Base-by-base conservation (phyloP, 1,140 invertebrate species). In the Kradibia gibbosae region DNA sequence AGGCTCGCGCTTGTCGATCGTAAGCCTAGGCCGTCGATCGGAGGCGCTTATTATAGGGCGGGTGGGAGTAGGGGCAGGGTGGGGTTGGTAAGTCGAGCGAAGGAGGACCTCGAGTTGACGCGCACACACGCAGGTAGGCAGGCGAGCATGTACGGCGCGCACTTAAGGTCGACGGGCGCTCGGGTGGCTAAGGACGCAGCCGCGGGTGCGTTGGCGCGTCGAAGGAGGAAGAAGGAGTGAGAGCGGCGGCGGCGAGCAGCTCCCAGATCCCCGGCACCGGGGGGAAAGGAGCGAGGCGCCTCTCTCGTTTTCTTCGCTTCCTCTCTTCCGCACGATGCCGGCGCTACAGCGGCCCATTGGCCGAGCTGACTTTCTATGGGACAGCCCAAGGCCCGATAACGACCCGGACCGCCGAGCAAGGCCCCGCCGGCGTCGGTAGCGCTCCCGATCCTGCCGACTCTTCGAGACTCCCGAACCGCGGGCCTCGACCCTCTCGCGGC, bases 351-450 rank as follows among this genome's bases (percentile, higher is more conserved):
- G 28, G 77, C 78, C 53, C 15, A 80, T 80, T 80, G 78, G 78
- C 78, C 62, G 78, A 1, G 31, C 25, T 25, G n/a, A 80, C 78
- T 80, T 80, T 80, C 70, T 78, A 78, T n/a, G 72, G 60, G 34
- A 20, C 15, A 25, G n/a, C 62, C 34, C 70, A 50, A 72, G 70
- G 39, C n/a, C 42, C 70, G 42, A 31, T 4, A n/a, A 28, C 0
- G 62, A 11, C 62, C 34, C 62, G 62, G 62, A 67, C 62, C 70
- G 70, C 70, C 31, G 28, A 15, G 5, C n/a, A 25, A n/a, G 60
- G 7, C 60, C 10, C 65, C 31, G 17, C 22, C 65, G 31, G 8
- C 3, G 15, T 22, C 31, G 36, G n/a, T n/a, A n/a, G n/a, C n/a
- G n/a, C n/a, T n/a, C n/a, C 31, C 57, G 57, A 34, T n/a, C 57